These are phyloP conservation scores for Pseudochirops corinnae DNA, from an alignment of 2,797 vertebrate species.

Conservation along the genomic window DNA sequence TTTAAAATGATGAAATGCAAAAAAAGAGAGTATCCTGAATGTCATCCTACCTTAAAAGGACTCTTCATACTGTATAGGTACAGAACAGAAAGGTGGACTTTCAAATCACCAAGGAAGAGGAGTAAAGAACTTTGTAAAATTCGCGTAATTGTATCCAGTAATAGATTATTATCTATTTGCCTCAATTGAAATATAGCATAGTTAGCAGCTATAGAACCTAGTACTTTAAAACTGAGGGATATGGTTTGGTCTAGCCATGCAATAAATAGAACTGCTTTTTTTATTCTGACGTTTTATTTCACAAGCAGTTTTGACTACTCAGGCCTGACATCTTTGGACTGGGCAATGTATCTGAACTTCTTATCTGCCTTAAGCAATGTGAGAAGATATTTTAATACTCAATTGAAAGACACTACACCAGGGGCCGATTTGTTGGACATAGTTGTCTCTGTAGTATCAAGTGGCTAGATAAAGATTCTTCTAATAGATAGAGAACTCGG, in stretches of 20 bases:
- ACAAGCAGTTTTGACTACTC: not conserved
- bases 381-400: not conserved
- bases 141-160: not conserved
- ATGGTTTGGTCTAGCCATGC: not conserved
- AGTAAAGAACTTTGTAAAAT: not conserved
- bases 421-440: not conserved
- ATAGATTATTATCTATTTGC: not conserved
- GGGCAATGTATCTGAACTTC: not conserved
- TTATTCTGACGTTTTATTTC: not conserved
- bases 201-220: not conserved
- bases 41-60: not conserved
- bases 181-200: not conserved
- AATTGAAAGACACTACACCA: not conserved
- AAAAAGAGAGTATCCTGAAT: not conserved
- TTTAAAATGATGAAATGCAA: not conserved
- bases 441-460: constrained; percentile 1
- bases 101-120: not conserved
- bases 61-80: not conserved
- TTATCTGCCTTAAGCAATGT: not conserved
- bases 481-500: not conserved
- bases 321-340: not conserved
- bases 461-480: not conserved
- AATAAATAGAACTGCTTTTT: not conserved
- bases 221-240: not conserved
- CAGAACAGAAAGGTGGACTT: not conserved